Evolutionary conservation across 2,888 invertebrate species (phyloP).

Genomic region (Hirtodrosophila cameraria): DNA sequence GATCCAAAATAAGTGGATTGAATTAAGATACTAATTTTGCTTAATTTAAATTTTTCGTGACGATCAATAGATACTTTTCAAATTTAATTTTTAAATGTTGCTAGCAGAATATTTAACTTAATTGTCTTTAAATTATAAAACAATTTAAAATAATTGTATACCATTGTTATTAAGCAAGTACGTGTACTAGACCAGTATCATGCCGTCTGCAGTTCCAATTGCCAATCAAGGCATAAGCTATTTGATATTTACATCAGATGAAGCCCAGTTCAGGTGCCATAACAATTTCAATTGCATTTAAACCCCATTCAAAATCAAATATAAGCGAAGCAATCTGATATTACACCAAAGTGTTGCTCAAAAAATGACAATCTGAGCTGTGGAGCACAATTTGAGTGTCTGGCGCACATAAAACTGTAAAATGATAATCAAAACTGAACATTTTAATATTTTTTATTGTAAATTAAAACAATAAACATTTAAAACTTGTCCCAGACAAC

Average conservation of each 20-base stretch:
- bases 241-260: conserved; percentile 5
- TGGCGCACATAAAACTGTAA: conserved; percentile 59
- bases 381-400: conserved; percentile 46
- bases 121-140: no score
- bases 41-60: no score
- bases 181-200: no score
- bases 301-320: conserved; percentile 8
- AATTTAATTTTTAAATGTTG: no score
- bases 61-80: no score
- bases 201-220: no score
- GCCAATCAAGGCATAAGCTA: background rate
- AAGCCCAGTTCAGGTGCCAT: background rate
- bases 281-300: conserved; percentile 16
- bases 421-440: conserved; percentile 71
- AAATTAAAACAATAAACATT: conserved; percentile 77
- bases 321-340: conserved; percentile 23
- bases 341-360: conserved; percentile 3
- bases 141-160: no score
- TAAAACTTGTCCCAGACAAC: conserved; percentile 41
- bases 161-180: no score
- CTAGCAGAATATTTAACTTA: no score
- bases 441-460: conserved; percentile 75
- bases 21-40: no score
- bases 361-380: conserved; percentile 33
- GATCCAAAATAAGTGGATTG: no score